Evolutionary conservation across 2,797 vertebrate genomes (phyloP).

Genomic region (Sebastes taczanowskii): DNA sequence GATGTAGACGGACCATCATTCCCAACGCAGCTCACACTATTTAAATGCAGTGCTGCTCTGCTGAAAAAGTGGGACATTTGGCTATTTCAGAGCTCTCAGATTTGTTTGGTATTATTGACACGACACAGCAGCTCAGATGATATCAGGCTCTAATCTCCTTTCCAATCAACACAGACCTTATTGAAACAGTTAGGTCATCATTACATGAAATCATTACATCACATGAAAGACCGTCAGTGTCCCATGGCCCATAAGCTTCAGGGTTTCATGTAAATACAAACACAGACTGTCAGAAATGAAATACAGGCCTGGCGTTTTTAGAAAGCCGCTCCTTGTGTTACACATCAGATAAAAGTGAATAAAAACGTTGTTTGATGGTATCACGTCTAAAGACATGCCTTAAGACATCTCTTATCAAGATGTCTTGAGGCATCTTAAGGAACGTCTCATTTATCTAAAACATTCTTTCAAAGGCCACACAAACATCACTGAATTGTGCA

Average conservation of each 20-base stretch:
- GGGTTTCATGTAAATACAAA: conserved; percentile 12
- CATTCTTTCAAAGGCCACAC: no score
- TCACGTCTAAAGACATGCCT: no score
- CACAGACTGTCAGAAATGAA: conserved; percentile 11
- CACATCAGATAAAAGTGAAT: conserved; percentile 10
- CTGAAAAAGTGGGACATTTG: background rate
- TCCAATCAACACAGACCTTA: conserved; percentile 46
- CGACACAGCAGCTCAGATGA: conserved; percentile 13
- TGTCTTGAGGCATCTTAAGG: background rate
- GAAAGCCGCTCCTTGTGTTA: background rate
- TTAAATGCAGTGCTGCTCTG: background rate
- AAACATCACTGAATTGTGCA: no score
- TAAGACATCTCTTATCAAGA: background rate
- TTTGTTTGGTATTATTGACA: conserved; percentile 26
- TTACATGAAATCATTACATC: background rate
- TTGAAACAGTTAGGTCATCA: conserved; percentile 26
- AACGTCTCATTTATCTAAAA: background rate
- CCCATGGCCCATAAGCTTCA: background rate
- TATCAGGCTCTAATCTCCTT: conserved; percentile 22
- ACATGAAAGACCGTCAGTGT: conserved; percentile 12
- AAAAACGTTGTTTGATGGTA: background rate
- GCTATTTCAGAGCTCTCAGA: background rate
- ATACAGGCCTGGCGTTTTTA: background rate
- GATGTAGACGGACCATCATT: background rate
- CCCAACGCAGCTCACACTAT: background rate